These are phyloP conservation scores for Caenorhabditis sp. DNA, from an alignment of 2,888 invertebrate species.

Conservation along the genomic window DNA sequence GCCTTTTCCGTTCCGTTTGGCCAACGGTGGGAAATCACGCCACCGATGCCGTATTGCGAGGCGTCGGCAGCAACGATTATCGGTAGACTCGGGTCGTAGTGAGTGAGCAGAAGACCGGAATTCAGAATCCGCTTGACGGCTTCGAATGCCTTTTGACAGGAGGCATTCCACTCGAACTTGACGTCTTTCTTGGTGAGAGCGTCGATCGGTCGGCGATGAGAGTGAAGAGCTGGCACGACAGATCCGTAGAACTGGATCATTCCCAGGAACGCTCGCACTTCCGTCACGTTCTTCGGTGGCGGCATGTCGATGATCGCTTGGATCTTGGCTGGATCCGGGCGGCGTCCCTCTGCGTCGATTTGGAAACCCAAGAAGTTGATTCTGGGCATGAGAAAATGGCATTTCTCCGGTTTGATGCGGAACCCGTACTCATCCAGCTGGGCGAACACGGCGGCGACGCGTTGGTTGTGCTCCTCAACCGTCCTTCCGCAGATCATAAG, in stretches of 20 bases:
- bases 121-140: too few species aligned
- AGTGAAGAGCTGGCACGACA: constrained; percentile 27
- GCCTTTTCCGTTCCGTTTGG: constrained; percentile 26
- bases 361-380: too few species aligned
- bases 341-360: too few species aligned
- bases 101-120: constrained; percentile 38
- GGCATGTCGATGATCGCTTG: too few species aligned
- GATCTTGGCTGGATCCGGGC: too few species aligned
- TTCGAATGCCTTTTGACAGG: too few species aligned
- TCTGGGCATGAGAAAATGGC: too few species aligned
- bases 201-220: constrained; percentile 28
- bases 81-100: constrained; percentile 51
- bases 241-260: constrained; percentile 21
- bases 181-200: constrained; percentile 13
- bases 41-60: too few species aligned
- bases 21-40: too few species aligned
- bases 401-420: too few species aligned
- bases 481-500: constrained; percentile 45
- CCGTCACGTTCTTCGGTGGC: too few species aligned
- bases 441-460: background rate
- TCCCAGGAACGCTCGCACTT: constrained; percentile 52
- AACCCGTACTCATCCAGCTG: constrained; percentile 37
- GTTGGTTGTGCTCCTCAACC: constrained; percentile 21
- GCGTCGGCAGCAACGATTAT: constrained; percentile 54
- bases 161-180: constrained; percentile 26